Percentiles rank a stretch among this genome's conserved stretches.
These are phyloP conservation scores for Luehdorfia chinensis DNA, from an alignment of 1,140 invertebrate species.

Conservation along the genomic window DNA sequence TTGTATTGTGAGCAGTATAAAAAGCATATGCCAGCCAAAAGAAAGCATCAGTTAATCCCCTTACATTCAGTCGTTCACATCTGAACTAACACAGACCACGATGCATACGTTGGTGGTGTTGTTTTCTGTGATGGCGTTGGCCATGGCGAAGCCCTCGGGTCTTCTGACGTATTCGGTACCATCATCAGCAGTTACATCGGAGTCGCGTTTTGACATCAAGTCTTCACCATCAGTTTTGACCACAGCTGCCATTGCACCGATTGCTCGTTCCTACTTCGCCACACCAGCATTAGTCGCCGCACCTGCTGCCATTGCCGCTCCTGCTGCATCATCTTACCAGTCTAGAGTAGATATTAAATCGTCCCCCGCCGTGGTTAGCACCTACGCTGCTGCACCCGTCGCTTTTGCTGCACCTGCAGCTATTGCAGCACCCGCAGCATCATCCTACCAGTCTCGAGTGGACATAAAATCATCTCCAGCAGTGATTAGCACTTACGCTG, in stretches of 20 bases:
- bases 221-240: slow-evolving; percentile 9
- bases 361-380: slow-evolving; percentile 17
- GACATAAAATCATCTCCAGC: slow-evolving; percentile 6
- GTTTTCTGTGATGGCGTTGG: slow-evolving; percentile 74
- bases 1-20: slow-evolving; percentile 49
- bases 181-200: slow-evolving; percentile 1
- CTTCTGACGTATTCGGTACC: slow-evolving; percentile 26
- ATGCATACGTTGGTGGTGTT: slow-evolving; percentile 78
- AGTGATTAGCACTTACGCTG: slow-evolving; percentile 28
- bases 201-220: slow-evolving; percentile 2
- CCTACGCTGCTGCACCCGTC: slow-evolving; percentile 28
- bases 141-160: slow-evolving; percentile 60
- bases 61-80: slow-evolving; percentile 39
- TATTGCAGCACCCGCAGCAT: slow-evolving; percentile 1
- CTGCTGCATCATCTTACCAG: slow-evolving; percentile 7
- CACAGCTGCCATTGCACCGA: slow-evolving; percentile 1
- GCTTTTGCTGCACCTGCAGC: slow-evolving; percentile 21
- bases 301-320: background rate
- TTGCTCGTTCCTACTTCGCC: background rate
- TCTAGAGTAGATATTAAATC: slow-evolving; percentile 2
- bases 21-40: slow-evolving; percentile 41
- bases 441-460: slow-evolving; percentile 2
- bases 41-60: slow-evolving; percentile 56
- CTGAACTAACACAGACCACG: slow-evolving; percentile 74
- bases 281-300: slow-evolving; percentile 22